Percentiles rank a stretch among this genome's conserved stretches.
These are phyloP conservation scores for Drosophila setosimentum DNA, from an alignment of 2,888 invertebrate genomes.

Conservation along the genomic window DNA sequence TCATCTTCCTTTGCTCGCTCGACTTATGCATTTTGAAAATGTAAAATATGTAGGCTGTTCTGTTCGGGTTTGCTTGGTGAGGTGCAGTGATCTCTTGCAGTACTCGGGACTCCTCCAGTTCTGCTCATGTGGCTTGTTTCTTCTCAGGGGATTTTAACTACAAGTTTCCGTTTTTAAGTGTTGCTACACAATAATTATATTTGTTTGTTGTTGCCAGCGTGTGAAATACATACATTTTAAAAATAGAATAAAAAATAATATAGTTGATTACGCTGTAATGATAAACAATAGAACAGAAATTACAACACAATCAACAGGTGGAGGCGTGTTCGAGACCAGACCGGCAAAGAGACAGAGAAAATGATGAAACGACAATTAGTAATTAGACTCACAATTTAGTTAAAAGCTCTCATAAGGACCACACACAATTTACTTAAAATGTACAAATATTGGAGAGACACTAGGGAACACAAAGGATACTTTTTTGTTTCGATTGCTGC, in stretches of 20 bases:
- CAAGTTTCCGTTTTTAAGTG: conserved; percentile 75
- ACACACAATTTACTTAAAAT: conserved; percentile 26
- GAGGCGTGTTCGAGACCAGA: conserved; percentile 26
- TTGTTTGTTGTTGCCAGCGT: conserved; percentile 71
- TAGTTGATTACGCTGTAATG: conserved; percentile 83
- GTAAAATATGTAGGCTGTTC: conserved; percentile 39
- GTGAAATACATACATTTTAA: conserved; percentile 77
- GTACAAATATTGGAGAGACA: conserved; percentile 14
- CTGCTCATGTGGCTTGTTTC: conserved; percentile 1
- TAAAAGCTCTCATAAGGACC: background rate
- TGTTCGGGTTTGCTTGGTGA: conserved; percentile 8
- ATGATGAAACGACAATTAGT: conserved; percentile 35
- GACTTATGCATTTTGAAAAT: conserved; percentile 53
- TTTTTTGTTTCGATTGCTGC: background rate
- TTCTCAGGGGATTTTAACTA: conserved; percentile 49
- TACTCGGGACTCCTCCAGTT: conserved; percentile 24
- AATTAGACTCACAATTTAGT: background rate
- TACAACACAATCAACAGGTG: conserved; percentile 39
- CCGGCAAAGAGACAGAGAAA: conserved; percentile 69
- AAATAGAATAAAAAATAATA: conserved; percentile 75
- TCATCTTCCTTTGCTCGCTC: conserved; percentile 19
- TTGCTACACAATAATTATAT: conserved; percentile 71
- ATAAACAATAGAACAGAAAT: conserved; percentile 33
- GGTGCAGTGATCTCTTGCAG: conserved; percentile 22
- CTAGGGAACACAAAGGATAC: background rate